Evolutionary conservation across 2,888 invertebrate species (phyloP), one percentile per base, ranked within the genome.

Genomic region (Trypoxylon attenuatum): DNA sequence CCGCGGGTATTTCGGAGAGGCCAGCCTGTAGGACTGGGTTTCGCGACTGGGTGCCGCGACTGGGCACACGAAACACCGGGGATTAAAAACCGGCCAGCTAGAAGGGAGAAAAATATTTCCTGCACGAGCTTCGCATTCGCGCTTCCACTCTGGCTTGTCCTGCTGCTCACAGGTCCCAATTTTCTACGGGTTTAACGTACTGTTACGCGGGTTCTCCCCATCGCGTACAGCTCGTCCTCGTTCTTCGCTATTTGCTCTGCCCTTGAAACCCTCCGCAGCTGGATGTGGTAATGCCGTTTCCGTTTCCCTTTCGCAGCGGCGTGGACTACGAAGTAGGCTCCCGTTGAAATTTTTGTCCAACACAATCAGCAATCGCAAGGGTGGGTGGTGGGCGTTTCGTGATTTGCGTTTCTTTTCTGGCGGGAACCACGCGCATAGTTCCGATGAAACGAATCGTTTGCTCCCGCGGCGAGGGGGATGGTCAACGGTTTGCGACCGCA

Each of bases 51-150:
- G n/a, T n/a, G n/a, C n/a, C n/a, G n/a, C n/a, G n/a, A n/a, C n/a
- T n/a, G n/a, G n/a, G 38, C 27, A 43, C 49, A 25, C 46, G 50
- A 61, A 58, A 50, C 59, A 41, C 15, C 27, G 59, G 41, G 54
- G 71, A 71, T 71, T 61, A 71, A 68, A 69, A 61, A 71, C 50
- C 45, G 45, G 21, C 27, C 43, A 5, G 21, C 18, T 27, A 29
- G 23, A 39, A 23, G 18, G 25, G 19, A 13, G 51, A 43, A 63
- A 58, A 65, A 61, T 42, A 42, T 42, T 47, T 47, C 51, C 22
- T 22, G 39, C 15, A n/a, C n/a, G n/a, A n/a, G n/a, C n/a, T 29
- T 18, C 22, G 25, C 33, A 13, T 33, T 4, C 33, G 2, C 6
- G 33, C 33, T 33, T 8, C 33, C 10, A 3, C 13, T 5, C 33